A percentile compares a stretch with the other conserved stretches of the same genome.
Evolutionary conservation across 2,113 vertebrate genomes (phyloP).

Genomic region (Trematomus loennbergii): DNA sequence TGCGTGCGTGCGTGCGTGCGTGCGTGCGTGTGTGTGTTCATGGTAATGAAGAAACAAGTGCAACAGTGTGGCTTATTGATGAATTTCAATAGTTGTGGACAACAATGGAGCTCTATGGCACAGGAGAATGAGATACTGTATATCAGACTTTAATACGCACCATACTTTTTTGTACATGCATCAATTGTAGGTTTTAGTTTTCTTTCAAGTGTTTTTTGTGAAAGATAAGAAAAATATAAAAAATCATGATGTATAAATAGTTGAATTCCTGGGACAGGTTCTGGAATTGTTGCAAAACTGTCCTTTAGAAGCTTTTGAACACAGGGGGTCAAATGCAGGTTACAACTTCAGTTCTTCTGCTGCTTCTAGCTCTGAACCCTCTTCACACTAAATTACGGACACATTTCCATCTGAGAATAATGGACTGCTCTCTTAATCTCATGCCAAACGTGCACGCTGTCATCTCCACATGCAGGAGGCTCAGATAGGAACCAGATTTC

Average conservation of each 20-base stretch:
- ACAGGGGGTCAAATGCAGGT: neutral
- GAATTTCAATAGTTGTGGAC: neutral
- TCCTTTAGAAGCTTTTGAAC: neutral
- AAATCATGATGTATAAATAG: neutral
- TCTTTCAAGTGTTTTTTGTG: neutral
- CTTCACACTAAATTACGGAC: neutral
- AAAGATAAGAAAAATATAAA: neutral
- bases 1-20: too few relatives aligned
- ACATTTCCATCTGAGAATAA: constrained; percentile 38
- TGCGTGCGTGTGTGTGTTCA: neutral
- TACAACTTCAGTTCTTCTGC: neutral
- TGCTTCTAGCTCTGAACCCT: constrained; percentile 3
- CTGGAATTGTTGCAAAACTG: neutral
- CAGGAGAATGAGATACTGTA: neutral
- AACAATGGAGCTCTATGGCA: neutral
- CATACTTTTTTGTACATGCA: neutral
- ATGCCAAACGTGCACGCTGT: constrained; percentile 55
- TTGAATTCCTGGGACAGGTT: neutral
- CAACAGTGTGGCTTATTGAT: neutral
- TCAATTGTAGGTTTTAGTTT: neutral
- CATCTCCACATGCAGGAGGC: constrained; percentile 53
- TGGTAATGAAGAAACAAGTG: neutral
- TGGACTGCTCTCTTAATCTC: constrained; percentile 57
- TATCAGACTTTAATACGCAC: neutral
- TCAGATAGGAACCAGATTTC: constrained; percentile 60